phyloP scores from a whole-genome alignment of 2,888 invertebrate species.

The Luperina testacea region DNA sequence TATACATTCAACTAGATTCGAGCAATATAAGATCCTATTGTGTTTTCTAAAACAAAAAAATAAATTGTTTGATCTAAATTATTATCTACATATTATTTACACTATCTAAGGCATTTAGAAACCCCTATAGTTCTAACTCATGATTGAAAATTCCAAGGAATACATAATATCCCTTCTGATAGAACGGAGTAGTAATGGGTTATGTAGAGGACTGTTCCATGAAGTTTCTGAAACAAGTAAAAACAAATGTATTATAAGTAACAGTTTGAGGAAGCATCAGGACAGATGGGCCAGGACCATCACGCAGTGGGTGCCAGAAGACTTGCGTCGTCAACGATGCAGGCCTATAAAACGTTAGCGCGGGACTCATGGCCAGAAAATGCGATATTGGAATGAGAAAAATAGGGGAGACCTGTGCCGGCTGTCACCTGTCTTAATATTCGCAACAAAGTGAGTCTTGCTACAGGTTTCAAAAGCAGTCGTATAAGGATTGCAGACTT shows the following conservation, averaged over 20 bases:
- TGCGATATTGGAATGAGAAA: neutral
- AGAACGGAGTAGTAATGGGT: slow-evolving; percentile 97
- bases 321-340: neutral
- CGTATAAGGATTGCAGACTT: neutral
- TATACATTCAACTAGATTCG: slow-evolving; percentile 40
- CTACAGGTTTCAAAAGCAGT: neutral
- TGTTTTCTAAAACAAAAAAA: slow-evolving; percentile 26
- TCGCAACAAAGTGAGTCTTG: neutral
- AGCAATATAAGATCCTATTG: slow-evolving; percentile 32
- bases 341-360: neutral
- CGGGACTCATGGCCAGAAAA: slow-evolving; percentile 4
- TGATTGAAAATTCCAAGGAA: slow-evolving; percentile 97
- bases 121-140: slow-evolving; percentile 36
- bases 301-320: neutral
- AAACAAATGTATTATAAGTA: neutral
- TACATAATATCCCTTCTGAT: slow-evolving; percentile 96
- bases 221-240: slow-evolving; percentile 87
- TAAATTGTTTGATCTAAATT: slow-evolving; percentile 51
- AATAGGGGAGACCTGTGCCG: neutral
- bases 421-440: too few species aligned
- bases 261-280: neutral
- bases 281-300: neutral
- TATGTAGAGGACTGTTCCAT: slow-evolving; percentile 93
- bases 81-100: slow-evolving; percentile 53
- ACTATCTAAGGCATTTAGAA: slow-evolving; percentile 12